Base-by-base conservation (phyloP, 1,140 invertebrate genomes). In the Drosophila funebris region DNA sequence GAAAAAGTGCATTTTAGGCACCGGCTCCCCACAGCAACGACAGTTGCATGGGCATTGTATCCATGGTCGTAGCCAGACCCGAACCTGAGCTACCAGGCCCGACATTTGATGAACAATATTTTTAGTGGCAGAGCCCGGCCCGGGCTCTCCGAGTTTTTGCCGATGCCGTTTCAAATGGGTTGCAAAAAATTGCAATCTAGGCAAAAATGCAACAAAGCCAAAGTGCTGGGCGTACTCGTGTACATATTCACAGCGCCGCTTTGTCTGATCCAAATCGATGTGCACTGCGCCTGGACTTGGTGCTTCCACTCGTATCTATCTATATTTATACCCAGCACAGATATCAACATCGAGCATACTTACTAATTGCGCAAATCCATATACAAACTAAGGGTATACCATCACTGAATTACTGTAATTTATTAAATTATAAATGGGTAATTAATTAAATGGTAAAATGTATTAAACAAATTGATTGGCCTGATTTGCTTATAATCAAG, bases 101-200 rank as follows among this genome's bases (percentile, higher is more conserved):
- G 58, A 72, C 71, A 75, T 78, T 82, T 87, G 83, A 83, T 83
- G 78, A 88, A 62, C 83, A 87, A 88, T 88, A 88, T 88, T 88
- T 87, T 82, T 88, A 83, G 83, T 83, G 68, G 41, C 29, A 18
- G 29, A 18, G 37, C 24, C 41, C 14, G 24, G 36, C 9, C 31
- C 46, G 31, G 13, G 22, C 11, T 68, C 61, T 80, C 29, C 33
- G 52, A 48, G 71, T 78, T 83, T 88, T 88, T 76, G 33, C 33
- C 11, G 3, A 4, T 29, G 46, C 76, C 76, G 76, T 73, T 88
- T 88, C 61, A 73, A 88, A 76, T 83, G 72, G 64, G 64, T 72
- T 81, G 84, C 83, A 88, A 88, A 88, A 88, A 88, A 88, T 78
- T 88, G 84, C 84, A 88, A 88, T 88, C 84, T 89, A 88, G 84